Evolutionary conservation across 2,888 invertebrate genomes (phyloP).

Genomic region (Formica aserva): DNA sequence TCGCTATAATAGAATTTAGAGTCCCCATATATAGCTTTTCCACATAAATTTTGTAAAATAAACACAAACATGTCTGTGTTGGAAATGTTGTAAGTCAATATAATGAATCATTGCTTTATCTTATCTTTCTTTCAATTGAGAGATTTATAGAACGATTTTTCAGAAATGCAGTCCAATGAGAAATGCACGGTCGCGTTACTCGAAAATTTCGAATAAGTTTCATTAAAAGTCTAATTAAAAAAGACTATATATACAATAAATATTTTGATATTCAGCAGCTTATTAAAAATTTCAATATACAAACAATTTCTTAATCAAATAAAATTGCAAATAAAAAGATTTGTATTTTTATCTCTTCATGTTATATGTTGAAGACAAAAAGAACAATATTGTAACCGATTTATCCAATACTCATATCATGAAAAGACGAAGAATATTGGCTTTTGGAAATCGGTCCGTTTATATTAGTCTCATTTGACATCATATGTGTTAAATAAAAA

Average conservation of each 20-base stretch:
- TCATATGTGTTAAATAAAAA: constrained; percentile 16
- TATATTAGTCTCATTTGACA: constrained; percentile 61
- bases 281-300: background rate
- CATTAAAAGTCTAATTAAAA: background rate
- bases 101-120: constrained; percentile 20
- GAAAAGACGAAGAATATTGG: constrained; percentile 47
- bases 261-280: background rate
- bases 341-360: background rate
- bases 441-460: constrained; percentile 31
- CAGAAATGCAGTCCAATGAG: background rate
- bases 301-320: background rate
- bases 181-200: background rate
- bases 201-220: background rate
- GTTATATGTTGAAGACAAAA: background rate
- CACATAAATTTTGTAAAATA: background rate
- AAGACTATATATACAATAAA: background rate
- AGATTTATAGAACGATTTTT: background rate
- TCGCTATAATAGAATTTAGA: background rate
- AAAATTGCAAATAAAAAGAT: background rate
- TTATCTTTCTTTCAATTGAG: background rate
- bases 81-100: background rate
- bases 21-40: background rate
- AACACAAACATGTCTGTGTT: background rate
- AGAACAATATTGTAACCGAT: constrained; percentile 31
- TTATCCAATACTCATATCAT: constrained; percentile 45